Base-by-base conservation (phyloP, 2,113 vertebrate species). In the Mirounga angustirostris region DNA sequence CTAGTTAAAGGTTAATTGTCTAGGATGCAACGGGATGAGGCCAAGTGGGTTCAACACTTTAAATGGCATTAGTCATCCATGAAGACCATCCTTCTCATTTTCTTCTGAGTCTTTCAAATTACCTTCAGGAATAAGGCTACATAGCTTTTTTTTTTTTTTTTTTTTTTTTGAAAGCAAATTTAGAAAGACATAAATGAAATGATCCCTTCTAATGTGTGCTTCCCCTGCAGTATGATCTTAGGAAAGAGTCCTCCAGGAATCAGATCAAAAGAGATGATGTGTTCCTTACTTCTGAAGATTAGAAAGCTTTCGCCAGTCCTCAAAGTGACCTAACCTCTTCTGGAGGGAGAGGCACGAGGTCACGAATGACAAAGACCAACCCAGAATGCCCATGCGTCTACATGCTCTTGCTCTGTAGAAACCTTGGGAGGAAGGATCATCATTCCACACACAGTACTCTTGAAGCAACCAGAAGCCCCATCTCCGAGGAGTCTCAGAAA, bases 261-360 rank as follows among this genome's bases (percentile, higher is more conserved):
- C 71, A 96, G 24, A 71, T 91, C 59, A 74, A 76, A 63, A 95
- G 9, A 84, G 46, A 61, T 16, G 10, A 12, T 52, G 40, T 84
- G 21, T 88, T 88, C n/a, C 74, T 58, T 33, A 30, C 63, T 80
- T 97, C 43, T 58, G 58, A 98, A 90, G 71, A 83, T 28, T 67
- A 43, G 67, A 63, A 95, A 91, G 58, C 46, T 74, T 84, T 89
- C 78, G 71, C 71, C 58, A 86, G 12, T 54, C 9, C 28, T 78
- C 6, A 87, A 71, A 93, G 46, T 59, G 54, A 59, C 61, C 69
- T 73, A 26, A 30, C 28, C 9, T 84, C 50, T 28, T 28, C 28
- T 14, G 14, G 24, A 65, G 16, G 30, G 22, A 85, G 43, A 28
- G 9, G 10, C n/a, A 50, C 30, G 69, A 81, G 65, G 43, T 50